phyloP scores from a whole-genome alignment of 2,797 vertebrate species.

The Anas flavirostris region DNA sequence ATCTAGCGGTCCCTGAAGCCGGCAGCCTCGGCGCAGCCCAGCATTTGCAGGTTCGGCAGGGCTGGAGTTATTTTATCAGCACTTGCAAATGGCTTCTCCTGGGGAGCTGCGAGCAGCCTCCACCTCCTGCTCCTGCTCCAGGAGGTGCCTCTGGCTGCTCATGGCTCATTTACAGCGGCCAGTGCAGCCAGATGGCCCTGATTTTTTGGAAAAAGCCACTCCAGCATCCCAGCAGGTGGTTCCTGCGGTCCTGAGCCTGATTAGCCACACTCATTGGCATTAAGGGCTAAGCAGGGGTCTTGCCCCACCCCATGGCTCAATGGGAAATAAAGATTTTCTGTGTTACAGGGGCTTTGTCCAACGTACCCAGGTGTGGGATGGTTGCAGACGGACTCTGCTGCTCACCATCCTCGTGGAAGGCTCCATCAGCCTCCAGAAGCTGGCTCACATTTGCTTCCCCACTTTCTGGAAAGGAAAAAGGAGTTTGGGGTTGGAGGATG shows the following conservation, averaged over 20 bases:
- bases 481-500: not conserved
- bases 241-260: not conserved
- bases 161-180: accelerated
- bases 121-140: not conserved
- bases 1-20: slow-evolving; percentile 3
- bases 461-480: not conserved
- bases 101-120: not conserved
- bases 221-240: not conserved
- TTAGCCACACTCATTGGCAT: not conserved
- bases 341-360: not conserved
- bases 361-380: not conserved
- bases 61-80: accelerated
- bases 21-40: not conserved
- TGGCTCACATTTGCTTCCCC: not conserved
- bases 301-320: not conserved
- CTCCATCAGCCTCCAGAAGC: not conserved
- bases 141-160: not conserved
- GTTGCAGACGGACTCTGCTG: not conserved
- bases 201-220: not conserved
- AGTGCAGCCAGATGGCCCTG: not conserved
- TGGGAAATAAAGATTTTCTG: not conserved
- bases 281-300: not conserved
- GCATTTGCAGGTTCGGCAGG: accelerated
- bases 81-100: not conserved
- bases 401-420: not conserved